Evolutionary conservation across 2,113 vertebrate species (phyloP).

Genomic region (Eudyptes chrysolophus): DNA sequence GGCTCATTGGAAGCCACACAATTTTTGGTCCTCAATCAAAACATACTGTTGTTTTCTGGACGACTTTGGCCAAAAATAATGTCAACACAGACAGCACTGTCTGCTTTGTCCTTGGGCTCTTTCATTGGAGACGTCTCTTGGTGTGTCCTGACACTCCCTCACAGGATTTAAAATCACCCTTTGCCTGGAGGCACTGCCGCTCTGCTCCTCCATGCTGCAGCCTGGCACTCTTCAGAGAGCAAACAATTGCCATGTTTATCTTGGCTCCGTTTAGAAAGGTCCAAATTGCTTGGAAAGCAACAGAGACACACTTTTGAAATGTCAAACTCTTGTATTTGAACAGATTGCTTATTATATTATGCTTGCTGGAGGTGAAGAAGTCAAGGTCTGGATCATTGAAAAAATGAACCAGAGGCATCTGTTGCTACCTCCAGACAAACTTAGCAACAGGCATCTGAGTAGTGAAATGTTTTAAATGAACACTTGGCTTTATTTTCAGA

Average conservation of each 20-base stretch:
- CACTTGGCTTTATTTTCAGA: neutral
- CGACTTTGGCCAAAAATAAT: neutral
- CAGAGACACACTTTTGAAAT: neutral
- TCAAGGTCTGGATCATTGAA: neutral
- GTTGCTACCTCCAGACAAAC: neutral
- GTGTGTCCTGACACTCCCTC: neutral
- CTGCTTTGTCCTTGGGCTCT: neutral
- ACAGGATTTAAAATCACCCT: neutral
- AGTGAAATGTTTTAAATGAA: neutral
- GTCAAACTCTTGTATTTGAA: neutral
- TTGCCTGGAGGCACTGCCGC: neutral
- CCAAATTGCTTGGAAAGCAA: neutral
- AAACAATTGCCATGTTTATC: neutral
- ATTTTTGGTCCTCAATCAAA: neutral
- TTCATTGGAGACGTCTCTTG: neutral
- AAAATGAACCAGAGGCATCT: neutral
- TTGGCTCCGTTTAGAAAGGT: neutral
- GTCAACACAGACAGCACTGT: neutral
- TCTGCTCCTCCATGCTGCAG: neutral
- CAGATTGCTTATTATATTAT: neutral
- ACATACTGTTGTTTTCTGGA: neutral
- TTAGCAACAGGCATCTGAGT: neutral
- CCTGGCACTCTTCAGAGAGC: neutral
- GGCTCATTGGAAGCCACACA: neutral
- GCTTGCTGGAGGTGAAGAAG: neutral